Percentiles rank a stretch among this genome's conserved stretches.
phyloP scores from a whole-genome alignment of 2,888 invertebrate genomes.

The Tetheella fluctuosa region DNA sequence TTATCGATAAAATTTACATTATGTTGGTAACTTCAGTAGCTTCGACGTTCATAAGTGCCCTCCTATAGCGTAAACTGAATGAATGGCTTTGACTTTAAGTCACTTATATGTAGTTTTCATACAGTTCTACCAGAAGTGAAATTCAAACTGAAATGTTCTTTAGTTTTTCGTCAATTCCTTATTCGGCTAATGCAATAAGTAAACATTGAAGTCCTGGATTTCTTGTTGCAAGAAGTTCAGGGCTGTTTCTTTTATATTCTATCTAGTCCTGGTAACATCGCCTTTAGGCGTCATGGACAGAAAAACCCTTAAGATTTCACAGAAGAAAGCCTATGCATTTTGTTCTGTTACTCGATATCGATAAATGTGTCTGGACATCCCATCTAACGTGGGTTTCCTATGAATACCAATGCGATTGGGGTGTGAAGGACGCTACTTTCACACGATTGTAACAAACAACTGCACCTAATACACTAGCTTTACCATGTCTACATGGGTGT shows the following conservation, averaged over 20 bases:
- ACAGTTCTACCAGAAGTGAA: not conserved
- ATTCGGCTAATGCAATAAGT: no score
- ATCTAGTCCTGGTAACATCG: no score
- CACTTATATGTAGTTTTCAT: not conserved
- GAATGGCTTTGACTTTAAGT: no score
- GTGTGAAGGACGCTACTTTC: constrained; percentile 72
- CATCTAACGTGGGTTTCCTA: constrained; percentile 61
- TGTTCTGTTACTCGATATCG: no score
- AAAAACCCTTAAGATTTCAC: no score
- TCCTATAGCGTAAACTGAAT: no score
- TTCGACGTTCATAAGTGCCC: no score
- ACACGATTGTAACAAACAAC: constrained; percentile 63
- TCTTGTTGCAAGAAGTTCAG: no score
- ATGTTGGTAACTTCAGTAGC: no score
- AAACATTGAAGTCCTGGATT: no score
- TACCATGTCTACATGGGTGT: constrained; percentile 29
- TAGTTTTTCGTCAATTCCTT: not conserved
- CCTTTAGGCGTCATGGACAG: no score
- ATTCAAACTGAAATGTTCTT: not conserved
- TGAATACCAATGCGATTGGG: constrained; percentile 74
- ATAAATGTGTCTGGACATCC: constrained; percentile 33
- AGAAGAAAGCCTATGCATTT: not conserved
- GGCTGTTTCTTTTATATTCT: not conserved
- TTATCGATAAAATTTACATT: constrained; percentile 63
- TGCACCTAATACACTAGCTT: constrained; percentile 45